phyloP scores from a whole-genome alignment of 2,797 vertebrate species.

The Menidia menidia region DNA sequence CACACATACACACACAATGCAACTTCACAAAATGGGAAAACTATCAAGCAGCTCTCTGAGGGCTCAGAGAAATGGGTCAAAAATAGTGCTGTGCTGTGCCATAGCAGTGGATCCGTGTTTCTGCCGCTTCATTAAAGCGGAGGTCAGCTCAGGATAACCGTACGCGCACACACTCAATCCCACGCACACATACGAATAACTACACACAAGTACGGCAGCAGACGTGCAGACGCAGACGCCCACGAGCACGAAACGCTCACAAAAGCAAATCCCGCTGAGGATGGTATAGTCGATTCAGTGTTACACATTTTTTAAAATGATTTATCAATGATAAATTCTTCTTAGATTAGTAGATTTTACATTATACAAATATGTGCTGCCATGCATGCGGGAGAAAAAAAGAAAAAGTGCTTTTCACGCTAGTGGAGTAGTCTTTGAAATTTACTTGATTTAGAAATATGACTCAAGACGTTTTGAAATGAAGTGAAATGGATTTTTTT shows the following conservation, averaged over 20 bases:
- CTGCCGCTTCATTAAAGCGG: slow-evolving; percentile 65
- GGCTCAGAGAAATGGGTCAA: slow-evolving; percentile 71
- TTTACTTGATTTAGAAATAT: slow-evolving; percentile 15
- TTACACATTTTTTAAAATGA: slow-evolving; percentile 45
- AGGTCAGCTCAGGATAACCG: slow-evolving; percentile 64
- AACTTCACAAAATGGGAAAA: slow-evolving; percentile 64
- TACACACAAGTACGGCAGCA: not conserved
- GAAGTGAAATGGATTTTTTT: slow-evolving; percentile 1
- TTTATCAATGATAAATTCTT: slow-evolving; percentile 49
- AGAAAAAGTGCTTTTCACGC: slow-evolving; percentile 19
- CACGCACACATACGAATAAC: not conserved
- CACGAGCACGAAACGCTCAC: slow-evolving; percentile 16
- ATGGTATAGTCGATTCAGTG: slow-evolving; percentile 30
- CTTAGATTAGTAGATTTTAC: slow-evolving; percentile 35
- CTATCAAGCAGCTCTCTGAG: slow-evolving; percentile 63
- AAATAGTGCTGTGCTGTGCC: slow-evolving; percentile 65
- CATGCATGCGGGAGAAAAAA: slow-evolving; percentile 10
- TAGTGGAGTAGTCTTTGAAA: slow-evolving; percentile 4
- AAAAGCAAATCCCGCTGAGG: slow-evolving; percentile 29
- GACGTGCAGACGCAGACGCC: not conserved
- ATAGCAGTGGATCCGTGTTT: slow-evolving; percentile 52
- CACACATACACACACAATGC: slow-evolving; percentile 36
- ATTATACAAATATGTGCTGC: slow-evolving; percentile 48
- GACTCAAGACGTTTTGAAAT: slow-evolving; percentile 3
- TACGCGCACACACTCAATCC: not conserved